Evolutionary conservation across 2,888 invertebrate species (phyloP).

Genomic region (Thymelicus acteon): DNA sequence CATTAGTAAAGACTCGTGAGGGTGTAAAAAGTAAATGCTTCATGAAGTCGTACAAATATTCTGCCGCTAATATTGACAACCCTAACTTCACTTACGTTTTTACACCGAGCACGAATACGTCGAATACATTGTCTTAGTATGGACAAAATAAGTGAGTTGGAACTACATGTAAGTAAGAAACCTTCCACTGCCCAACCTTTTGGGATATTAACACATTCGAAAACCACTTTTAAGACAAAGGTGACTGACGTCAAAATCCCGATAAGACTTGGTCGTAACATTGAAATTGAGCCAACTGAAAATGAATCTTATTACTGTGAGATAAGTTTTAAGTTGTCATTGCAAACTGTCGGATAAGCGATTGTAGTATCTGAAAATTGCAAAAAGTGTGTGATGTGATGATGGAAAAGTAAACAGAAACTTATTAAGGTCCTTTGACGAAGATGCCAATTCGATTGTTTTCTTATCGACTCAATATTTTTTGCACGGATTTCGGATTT

Average conservation of each 20-base stretch:
- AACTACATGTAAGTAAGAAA: constrained; percentile 70
- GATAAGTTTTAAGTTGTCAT: constrained; percentile 46
- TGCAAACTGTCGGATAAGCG: constrained; percentile 9
- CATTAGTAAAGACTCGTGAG: neutral
- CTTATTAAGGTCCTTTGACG: constrained; percentile 73
- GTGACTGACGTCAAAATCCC: constrained; percentile 35
- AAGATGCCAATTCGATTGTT: constrained; percentile 70
- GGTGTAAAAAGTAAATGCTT: neutral
- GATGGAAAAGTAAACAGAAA: constrained; percentile 75
- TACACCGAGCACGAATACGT: constrained; percentile 66
- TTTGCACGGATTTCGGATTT: constrained; percentile 52
- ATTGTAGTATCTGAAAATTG: constrained; percentile 43
- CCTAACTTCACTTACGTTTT: constrained; percentile 62
- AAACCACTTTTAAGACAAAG: constrained; percentile 30
- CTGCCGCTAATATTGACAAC: constrained; percentile 45
- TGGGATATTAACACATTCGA: constrained; percentile 25
- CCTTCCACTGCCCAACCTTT: constrained; percentile 50
- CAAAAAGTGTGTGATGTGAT: constrained; percentile 70
- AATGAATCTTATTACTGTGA: neutral
- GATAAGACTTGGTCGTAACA: constrained; percentile 14
- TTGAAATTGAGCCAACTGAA: rapidly evolving
- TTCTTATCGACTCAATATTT: constrained; percentile 55
- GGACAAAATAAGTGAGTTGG: constrained; percentile 78
- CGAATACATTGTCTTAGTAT: constrained; percentile 78
- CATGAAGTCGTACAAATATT: no score